A percentile compares a stretch with the other conserved stretches of the same genome.
These are phyloP conservation scores for Triplophysa tibetana DNA, from an alignment of 2,113 vertebrate genomes.

Conservation along the genomic window DNA sequence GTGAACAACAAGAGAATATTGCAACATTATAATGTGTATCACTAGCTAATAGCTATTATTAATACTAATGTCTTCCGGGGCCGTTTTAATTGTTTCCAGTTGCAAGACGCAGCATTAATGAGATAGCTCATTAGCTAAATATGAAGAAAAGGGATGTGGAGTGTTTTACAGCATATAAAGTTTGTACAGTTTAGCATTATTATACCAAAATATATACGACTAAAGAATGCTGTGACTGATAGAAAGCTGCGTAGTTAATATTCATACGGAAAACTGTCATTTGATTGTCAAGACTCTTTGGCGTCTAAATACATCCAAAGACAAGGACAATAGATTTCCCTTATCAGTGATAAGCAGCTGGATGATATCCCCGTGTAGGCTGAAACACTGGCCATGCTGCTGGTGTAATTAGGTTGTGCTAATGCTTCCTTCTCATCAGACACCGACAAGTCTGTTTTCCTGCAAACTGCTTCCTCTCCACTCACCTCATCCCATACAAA, in stretches of 20 bases:
- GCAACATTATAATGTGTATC: no score
- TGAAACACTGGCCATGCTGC: not conserved
- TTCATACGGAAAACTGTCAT: not conserved
- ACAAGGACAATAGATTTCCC: not conserved
- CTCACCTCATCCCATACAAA: slow-evolving; percentile 21
- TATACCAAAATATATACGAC: no score
- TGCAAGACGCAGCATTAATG: no score
- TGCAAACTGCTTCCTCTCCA: slow-evolving; percentile 1
- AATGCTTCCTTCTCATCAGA: slow-evolving; percentile 39
- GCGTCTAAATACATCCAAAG: not conserved
- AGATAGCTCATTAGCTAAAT: no score
- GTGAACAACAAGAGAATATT: no score
- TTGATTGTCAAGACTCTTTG: not conserved
- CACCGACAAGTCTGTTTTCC: slow-evolving; percentile 3
- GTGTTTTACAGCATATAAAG: no score
- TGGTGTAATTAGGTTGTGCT: slow-evolving; percentile 35
- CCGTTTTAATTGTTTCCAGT: no score
- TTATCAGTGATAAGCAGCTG: slow-evolving; percentile 14
- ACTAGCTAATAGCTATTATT: no score
- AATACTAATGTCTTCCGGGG: no score
- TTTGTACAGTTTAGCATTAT: no score
- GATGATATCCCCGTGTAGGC: not conserved
- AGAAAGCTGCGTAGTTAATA: not conserved
- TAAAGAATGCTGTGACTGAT: no score
- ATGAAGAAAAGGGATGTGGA: no score